Conservation (phyloP, 2,113 vertebrate species). For the Callocephalon fimbriatum region DNA sequence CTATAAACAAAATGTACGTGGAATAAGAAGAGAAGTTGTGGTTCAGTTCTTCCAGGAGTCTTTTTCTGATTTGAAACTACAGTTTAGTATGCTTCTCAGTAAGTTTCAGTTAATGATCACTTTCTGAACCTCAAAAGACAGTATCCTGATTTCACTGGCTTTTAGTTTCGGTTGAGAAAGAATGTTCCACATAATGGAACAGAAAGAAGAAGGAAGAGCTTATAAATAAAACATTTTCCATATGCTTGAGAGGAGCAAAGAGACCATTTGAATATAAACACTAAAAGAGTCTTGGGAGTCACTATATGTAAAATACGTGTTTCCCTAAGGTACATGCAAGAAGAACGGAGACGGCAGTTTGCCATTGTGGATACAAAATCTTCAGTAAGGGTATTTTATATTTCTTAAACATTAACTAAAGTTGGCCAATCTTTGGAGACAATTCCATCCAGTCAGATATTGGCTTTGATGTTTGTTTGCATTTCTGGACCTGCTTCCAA, state of each 20-base stretch:
- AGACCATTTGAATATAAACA: background rate
- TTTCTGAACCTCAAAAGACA: background rate
- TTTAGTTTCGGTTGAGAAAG: background rate
- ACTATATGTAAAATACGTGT: background rate
- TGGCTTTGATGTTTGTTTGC: background rate
- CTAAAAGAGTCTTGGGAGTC: background rate
- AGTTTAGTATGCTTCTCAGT: background rate
- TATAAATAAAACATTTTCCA: background rate
- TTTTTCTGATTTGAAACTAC: background rate
- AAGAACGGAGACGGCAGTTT: background rate
- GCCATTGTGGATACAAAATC: background rate
- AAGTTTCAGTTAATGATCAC: background rate
- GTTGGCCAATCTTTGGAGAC: background rate
- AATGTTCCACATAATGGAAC: background rate
- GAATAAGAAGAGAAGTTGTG: background rate
- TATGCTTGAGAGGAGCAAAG: background rate
- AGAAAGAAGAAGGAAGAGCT: background rate
- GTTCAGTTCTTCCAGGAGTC: background rate
- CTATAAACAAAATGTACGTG: background rate
- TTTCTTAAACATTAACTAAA: background rate
- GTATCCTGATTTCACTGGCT: background rate
- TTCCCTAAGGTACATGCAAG: background rate
- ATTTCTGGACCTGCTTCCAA: background rate
- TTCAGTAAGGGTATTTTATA: background rate
- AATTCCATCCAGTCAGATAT: background rate